phyloP scores from a whole-genome alignment of 2,797 vertebrate genomes.

The Sphenodon punctatus region DNA sequence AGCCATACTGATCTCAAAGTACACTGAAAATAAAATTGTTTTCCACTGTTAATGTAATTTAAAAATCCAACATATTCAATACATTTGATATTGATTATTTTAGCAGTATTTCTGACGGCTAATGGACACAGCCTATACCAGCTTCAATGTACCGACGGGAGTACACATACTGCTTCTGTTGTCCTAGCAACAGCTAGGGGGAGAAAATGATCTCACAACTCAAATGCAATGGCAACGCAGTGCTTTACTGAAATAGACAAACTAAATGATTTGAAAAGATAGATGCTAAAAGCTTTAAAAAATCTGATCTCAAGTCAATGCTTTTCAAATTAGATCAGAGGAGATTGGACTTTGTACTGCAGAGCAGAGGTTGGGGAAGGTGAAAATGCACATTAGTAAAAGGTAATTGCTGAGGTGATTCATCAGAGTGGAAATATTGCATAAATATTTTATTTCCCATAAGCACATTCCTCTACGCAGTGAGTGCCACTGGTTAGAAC shows the following conservation, averaged over 20 bases:
- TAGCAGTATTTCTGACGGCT: constrained; percentile 68
- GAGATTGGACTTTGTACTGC: background rate
- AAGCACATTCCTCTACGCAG: background rate
- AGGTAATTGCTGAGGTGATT: background rate
- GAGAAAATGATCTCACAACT: constrained; percentile 49
- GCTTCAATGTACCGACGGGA: constrained; percentile 13
- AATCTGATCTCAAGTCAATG: background rate
- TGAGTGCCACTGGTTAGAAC: rapidly evolving
- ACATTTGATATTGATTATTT: constrained; percentile 75
- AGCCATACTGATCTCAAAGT: constrained; percentile 47
- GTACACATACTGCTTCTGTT: constrained; percentile 61
- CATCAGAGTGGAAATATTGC: background rate
- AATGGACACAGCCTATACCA: constrained; percentile 59
- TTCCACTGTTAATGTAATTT: constrained; percentile 72
- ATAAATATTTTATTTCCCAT: background rate
- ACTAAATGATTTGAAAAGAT: constrained; percentile 51
- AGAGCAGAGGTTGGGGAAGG: rapidly evolving
- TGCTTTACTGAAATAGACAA: constrained; percentile 57
- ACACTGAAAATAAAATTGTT: constrained; percentile 68
- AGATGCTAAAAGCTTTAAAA: constrained; percentile 48
- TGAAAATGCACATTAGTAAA: background rate
- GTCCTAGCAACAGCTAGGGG: constrained; percentile 76
- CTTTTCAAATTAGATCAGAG: constrained; percentile 26
- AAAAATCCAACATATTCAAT: constrained; percentile 73
- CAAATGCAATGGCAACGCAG: constrained; percentile 61